These are phyloP conservation scores for Nothura maculosa DNA, from an alignment of 2,797 vertebrate species.

Conservation along the genomic window DNA sequence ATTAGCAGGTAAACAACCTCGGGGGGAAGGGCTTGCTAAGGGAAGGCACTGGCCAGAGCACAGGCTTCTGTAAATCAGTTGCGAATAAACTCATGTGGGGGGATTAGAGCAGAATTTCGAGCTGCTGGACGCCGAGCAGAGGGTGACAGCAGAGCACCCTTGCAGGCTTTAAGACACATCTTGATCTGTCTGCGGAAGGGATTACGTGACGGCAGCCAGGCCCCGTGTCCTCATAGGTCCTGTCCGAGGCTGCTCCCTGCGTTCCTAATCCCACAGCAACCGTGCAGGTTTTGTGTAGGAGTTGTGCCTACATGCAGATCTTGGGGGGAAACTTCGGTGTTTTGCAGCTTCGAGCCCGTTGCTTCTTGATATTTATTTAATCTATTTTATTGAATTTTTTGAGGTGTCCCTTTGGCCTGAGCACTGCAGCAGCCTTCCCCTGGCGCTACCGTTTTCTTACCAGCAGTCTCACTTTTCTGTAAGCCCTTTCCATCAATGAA, in stretches of 20 bases:
- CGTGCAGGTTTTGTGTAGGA: neutral
- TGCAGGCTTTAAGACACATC: neutral
- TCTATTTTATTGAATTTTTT: neutral
- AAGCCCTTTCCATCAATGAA: neutral
- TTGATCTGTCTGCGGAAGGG: neutral
- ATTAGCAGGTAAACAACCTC: neutral
- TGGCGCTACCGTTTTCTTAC: neutral
- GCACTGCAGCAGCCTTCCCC: neutral
- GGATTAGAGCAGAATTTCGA: neutral
- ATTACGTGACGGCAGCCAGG: neutral
- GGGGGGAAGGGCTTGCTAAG: neutral
- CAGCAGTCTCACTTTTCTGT: neutral
- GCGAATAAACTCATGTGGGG: neutral
- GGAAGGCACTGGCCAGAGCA: neutral
- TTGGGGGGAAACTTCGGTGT: neutral
- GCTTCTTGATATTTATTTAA: neutral
- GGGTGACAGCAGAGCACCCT: neutral
- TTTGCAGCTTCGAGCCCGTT: neutral
- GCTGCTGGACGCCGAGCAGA: neutral
- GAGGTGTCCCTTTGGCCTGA: slow-evolving; percentile 1
- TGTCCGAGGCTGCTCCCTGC: neutral
- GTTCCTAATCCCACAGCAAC: neutral
- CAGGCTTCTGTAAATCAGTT: neutral
- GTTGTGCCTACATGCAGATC: neutral
- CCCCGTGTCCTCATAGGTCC: neutral